Conservation (phyloP, 2,113 vertebrate genomes). For the Thalassarche chlororhynchos region DNA sequence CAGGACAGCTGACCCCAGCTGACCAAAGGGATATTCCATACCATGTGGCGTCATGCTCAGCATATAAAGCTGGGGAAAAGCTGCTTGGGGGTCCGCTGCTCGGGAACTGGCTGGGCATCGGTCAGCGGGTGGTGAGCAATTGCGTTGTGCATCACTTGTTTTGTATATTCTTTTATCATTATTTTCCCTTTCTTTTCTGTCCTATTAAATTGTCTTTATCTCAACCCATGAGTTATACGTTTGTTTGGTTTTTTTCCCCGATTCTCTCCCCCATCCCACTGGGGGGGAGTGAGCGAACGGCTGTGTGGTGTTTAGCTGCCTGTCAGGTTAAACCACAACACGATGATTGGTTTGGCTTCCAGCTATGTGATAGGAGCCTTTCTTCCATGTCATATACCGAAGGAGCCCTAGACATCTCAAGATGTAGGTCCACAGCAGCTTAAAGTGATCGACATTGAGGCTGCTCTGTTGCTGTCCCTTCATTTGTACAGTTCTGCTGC, state of each 20-base stretch:
- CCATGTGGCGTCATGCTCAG: not conserved
- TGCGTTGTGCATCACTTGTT: not conserved
- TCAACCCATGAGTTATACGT: not conserved
- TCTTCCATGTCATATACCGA: not conserved
- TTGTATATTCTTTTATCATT: not conserved
- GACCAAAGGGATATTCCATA: not conserved
- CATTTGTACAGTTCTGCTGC: not conserved
- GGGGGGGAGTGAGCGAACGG: not conserved
- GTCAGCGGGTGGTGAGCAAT: not conserved
- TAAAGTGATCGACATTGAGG: fast-evolving
- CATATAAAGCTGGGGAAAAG: not conserved
- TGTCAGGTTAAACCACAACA: not conserved
- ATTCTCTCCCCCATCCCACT: not conserved
- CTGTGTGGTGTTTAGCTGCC: not conserved
- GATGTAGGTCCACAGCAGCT: not conserved
- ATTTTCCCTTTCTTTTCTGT: not conserved
- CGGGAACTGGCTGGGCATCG: not conserved
- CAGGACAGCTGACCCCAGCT: not conserved
- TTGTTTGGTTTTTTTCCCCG: too few relatives aligned
- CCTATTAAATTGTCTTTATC: not conserved
- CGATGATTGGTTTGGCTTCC: not conserved
- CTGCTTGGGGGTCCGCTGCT: not conserved
- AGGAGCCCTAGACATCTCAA: not conserved
- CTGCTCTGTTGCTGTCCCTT: not conserved
- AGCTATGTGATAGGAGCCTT: not conserved